Percentiles rank a stretch among this genome's conserved stretches.
Conservation (phyloP, 2,797 vertebrate species). For the Neostethus bicornis region DNA sequence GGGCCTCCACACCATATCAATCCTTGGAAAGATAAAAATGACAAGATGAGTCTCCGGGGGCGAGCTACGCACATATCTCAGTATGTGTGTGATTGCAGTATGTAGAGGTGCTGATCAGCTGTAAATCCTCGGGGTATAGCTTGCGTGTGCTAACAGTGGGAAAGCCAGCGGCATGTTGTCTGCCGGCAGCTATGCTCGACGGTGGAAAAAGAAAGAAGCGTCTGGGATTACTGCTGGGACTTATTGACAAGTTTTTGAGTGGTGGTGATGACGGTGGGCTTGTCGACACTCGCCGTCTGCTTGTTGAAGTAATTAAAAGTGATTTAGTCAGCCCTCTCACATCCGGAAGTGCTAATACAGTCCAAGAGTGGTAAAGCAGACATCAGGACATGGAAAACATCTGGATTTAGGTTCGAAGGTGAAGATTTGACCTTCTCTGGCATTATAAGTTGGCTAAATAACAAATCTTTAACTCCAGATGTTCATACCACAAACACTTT, state of each 20-base stretch:
- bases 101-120: constrained; percentile 53
- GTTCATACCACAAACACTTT: not conserved
- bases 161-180: constrained; percentile 18
- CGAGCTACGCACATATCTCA: constrained; percentile 12
- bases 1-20: constrained; percentile 46
- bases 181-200: constrained; percentile 8
- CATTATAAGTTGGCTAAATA: constrained; percentile 1
- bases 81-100: constrained; percentile 23
- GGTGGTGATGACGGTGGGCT: not conserved
- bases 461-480: constrained; percentile 7
- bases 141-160: constrained; percentile 36
- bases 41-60: constrained; percentile 41
- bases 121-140: constrained; percentile 42
- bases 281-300: constrained; percentile 47
- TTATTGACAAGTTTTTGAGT: constrained; percentile 43
- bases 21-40: constrained; percentile 44
- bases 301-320: constrained; percentile 58
- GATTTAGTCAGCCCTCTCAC: constrained; percentile 33
- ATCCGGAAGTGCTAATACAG: constrained; percentile 34
- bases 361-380: constrained; percentile 20
- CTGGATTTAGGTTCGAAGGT: constrained; percentile 25
- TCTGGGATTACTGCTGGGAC: constrained; percentile 36
- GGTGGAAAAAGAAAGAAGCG: not conserved
- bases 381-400: constrained; percentile 5
- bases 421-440: constrained; percentile 8